Conservation (phyloP, 2,797 vertebrate species). For the Hozukius guyotensis region DNA sequence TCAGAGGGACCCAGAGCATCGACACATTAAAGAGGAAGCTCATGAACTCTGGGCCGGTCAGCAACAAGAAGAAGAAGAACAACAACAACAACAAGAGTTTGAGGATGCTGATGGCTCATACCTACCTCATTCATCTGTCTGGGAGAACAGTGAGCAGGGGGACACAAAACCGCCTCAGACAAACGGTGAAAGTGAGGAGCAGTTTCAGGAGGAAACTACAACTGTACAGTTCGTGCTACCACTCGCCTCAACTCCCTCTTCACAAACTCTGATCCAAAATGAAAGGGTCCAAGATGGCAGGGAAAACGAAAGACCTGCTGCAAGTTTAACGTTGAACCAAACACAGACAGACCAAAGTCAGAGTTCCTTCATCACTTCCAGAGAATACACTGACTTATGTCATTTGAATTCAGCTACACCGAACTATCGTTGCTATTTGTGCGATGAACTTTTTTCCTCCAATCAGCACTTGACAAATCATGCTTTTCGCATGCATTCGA, state of each 20-base stretch:
- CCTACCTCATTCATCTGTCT: slow-evolving; percentile 5
- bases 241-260: not conserved
- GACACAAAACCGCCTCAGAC: slow-evolving; percentile 17
- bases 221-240: not conserved
- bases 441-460: slow-evolving; percentile 52
- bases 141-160: slow-evolving; percentile 18
- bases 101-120: not conserved
- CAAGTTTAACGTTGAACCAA: not conserved
- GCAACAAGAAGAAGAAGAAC: slow-evolving; percentile 7
- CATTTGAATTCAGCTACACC: not conserved
- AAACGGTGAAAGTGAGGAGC: slow-evolving; percentile 24
- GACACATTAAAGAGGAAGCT: slow-evolving; percentile 62
- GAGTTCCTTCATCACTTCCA: not conserved
- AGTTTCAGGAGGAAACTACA: slow-evolving; percentile 17
- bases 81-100: slow-evolving; percentile 2
- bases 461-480: slow-evolving; percentile 57
- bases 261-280: slow-evolving; percentile 2
- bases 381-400: slow-evolving; percentile 5
- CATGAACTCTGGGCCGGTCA: slow-evolving; percentile 35
- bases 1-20: slow-evolving; percentile 10
- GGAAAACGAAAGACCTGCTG: not conserved
- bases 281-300: not conserved
- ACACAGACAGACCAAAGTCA: slow-evolving; percentile 8
- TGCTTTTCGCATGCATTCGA: slow-evolving; percentile 44
- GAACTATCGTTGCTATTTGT: slow-evolving; percentile 44